Conservation (phyloP, 2,797 vertebrate genomes). For the Ambastaia sidthimunki region DNA sequence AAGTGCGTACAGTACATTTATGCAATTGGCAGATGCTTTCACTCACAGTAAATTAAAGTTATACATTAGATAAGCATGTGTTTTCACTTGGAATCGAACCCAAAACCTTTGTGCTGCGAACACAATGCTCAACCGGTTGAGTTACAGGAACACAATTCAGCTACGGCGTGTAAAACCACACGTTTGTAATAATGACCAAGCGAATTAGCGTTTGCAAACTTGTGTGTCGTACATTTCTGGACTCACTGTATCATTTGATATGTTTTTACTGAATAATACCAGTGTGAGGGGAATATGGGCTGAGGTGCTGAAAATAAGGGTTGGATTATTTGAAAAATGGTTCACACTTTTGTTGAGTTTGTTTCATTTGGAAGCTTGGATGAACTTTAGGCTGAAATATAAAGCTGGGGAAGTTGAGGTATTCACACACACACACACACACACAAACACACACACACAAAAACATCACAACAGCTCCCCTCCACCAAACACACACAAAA, state of each 20-base stretch:
- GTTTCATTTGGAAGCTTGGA: constrained; percentile 38
- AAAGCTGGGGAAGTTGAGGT: background rate
- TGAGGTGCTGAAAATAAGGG: background rate
- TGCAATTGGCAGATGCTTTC: too few species aligned
- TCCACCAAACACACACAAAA: background rate
- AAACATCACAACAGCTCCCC: background rate
- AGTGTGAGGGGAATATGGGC: constrained; percentile 3
- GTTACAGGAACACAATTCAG: too few species aligned
- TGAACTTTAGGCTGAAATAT: constrained; percentile 15
- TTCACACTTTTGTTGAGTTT: constrained; percentile 23
- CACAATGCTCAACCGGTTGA: too few species aligned
- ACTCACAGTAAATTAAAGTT: too few species aligned
- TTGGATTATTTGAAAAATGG: constrained; percentile 23
- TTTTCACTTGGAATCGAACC: too few species aligned
- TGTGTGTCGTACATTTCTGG: background rate
- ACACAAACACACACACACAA: constrained; percentile 14
- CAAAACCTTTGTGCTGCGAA: too few species aligned
- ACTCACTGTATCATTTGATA: background rate
- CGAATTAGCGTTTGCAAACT: background rate
- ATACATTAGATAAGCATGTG: too few species aligned
- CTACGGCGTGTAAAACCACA: too few species aligned
- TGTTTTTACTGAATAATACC: constrained; percentile 17
- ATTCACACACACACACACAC: constrained; percentile 3
- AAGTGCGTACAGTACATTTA: background rate
- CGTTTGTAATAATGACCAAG: background rate